phyloP scores from a whole-genome alignment of 2,888 invertebrate species.

The Lycophotia porphyrea region DNA sequence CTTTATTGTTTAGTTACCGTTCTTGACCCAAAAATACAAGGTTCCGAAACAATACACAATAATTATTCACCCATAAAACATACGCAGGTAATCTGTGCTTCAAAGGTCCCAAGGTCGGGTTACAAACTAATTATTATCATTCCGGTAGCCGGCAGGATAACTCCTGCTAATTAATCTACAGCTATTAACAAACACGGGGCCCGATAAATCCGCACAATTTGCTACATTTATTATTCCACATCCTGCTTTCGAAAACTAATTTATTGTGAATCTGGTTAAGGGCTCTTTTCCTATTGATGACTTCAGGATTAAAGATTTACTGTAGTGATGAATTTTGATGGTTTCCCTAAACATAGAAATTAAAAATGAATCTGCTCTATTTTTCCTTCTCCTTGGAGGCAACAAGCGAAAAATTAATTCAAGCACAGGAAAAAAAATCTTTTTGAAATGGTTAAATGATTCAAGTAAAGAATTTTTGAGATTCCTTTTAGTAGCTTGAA shows the following conservation, averaged over 20 bases:
- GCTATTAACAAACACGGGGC: conserved; percentile 66
- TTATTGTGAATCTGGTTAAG: conserved; percentile 55
- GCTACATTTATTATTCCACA: conserved; percentile 67
- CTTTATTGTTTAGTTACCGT: not conserved
- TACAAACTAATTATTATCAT: conserved; percentile 72
- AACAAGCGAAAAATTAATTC: not conserved
- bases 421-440: not conserved
- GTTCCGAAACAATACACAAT: conserved; percentile 1
- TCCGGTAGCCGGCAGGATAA: conserved; percentile 60
- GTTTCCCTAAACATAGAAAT: not conserved
- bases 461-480: not conserved
- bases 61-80: conserved; percentile 33
- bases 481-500: not conserved
- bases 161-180: conserved; percentile 69
- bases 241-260: conserved; percentile 64
- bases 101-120: conserved; percentile 56
- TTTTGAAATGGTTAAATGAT: not conserved
- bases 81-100: conserved; percentile 40
- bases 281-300: conserved; percentile 18
- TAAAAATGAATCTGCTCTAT: not conserved
- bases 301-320: not conserved
- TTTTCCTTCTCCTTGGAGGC: not conserved
- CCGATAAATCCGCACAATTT: conserved; percentile 66
- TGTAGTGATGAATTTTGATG: not conserved
- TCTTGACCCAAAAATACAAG: not conserved